phyloP scores from a whole-genome alignment of 2,888 invertebrate genomes.

The Cephus nigrinus region DNA sequence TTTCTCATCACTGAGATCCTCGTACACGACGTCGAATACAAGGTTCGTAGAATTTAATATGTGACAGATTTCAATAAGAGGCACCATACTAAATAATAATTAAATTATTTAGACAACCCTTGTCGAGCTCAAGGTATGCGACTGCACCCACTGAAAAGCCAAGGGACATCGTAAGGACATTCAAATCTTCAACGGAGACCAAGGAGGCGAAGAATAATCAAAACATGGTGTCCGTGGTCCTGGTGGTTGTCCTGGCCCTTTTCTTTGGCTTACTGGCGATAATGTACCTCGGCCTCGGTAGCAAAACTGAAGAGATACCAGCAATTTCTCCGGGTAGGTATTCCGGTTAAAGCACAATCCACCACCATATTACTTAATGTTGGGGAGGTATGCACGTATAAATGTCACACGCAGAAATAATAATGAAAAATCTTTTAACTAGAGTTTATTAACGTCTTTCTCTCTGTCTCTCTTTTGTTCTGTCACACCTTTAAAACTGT shows the following conservation, averaged over 20 bases:
- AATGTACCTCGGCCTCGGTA: conserved; percentile 64
- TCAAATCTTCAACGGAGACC: conserved; percentile 40
- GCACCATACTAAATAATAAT: neutral
- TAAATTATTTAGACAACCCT: neutral
- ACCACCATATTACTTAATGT: neutral
- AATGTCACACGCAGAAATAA: neutral
- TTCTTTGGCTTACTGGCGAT: conserved; percentile 64
- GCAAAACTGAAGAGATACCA: conserved; percentile 58
- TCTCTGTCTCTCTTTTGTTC: neutral
- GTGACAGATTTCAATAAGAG: neutral
- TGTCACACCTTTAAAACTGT: neutral
- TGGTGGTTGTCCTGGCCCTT: conserved; percentile 59
- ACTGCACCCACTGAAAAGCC: conserved; percentile 50
- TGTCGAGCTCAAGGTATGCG: conserved; percentile 40
- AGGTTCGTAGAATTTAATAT: conserved; percentile 41
- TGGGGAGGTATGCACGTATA: neutral
- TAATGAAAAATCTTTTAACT: neutral
- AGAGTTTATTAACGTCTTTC: neutral
- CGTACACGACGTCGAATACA: conserved; percentile 48
- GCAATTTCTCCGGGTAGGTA: conserved; percentile 63
- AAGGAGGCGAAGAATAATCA: conserved; percentile 59
- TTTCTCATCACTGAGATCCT: conserved; percentile 51
- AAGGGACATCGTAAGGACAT: conserved; percentile 49
- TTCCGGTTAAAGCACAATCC: conserved; percentile 19
- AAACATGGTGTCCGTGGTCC: conserved; percentile 63